Percentiles rank a stretch among this genome's conserved stretches.
Conservation (phyloP, 2,888 invertebrate species). For the Andrena fulva region DNA sequence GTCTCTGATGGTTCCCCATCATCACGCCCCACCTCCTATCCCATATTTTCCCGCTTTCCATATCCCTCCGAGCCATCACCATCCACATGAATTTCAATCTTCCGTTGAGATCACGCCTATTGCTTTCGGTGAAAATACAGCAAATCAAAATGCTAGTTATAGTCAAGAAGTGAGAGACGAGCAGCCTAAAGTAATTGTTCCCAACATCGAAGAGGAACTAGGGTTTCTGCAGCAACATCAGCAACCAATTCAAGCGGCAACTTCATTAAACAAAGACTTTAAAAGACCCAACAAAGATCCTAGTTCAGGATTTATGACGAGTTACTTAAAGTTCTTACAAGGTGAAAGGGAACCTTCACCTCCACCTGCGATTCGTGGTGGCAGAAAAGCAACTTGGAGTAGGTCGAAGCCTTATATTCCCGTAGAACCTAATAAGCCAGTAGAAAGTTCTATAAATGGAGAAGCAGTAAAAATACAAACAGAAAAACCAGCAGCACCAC, state of each 20-base stretch:
- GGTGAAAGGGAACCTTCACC: constrained; percentile 93
- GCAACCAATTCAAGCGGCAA: constrained; percentile 79
- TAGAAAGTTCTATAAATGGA: constrained; percentile 71
- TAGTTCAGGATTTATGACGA: constrained; percentile 93
- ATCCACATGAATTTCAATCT: constrained; percentile 88
- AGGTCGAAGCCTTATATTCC: constrained; percentile 84
- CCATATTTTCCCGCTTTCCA: constrained; percentile 93
- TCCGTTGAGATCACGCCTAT: constrained; percentile 89
- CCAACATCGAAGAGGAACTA: constrained; percentile 95
- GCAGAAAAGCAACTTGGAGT: constrained; percentile 89
- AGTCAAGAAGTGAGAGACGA: constrained; percentile 86
- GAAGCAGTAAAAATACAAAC: constrained; percentile 64
- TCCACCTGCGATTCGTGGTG: constrained; percentile 89
- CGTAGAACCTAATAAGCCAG: constrained; percentile 70
- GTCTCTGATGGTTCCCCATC: constrained; percentile 89
- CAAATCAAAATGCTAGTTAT: constrained; percentile 69
- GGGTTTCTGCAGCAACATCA: constrained; percentile 88
- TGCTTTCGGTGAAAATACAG: constrained; percentile 62
- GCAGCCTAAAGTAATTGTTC: constrained; percentile 94
- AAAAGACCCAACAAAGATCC: constrained; percentile 86
- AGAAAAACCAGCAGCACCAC: constrained; percentile 55
- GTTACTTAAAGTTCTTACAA: constrained; percentile 93
- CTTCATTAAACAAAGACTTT: constrained; percentile 88
- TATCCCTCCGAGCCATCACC: constrained; percentile 86
- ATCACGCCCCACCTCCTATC: constrained; percentile 87